Base-by-base conservation (phyloP, 2,113 vertebrate species). In the Salminus brasiliensis region DNA sequence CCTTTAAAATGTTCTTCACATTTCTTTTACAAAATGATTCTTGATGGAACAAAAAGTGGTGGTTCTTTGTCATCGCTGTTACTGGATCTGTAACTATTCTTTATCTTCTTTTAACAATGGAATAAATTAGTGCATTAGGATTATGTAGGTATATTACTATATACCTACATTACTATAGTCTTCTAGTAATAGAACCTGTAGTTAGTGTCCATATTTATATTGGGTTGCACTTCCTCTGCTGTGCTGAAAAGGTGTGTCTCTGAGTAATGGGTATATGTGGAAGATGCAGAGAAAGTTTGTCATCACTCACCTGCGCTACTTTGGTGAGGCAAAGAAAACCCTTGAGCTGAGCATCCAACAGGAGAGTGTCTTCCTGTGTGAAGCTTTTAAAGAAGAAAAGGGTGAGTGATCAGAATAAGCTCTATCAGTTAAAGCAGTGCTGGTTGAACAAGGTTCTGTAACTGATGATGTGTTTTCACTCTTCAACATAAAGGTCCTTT, bases 401-500 rank as follows among this genome's bases (percentile, higher is more conserved):
- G 95, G 97, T 91, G 79, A 45, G 39, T 34, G 21, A 13, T 25
- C 9, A 23, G 11, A 45, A 2, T 45, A 10, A 67, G 1, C 3
- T 65, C 39, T 43, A 18, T 18, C 45, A 49, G 13, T 49, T 2
- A 16, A 49, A 49, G 45, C 13, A 67, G 23, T n/a, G 23, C 3
- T 18, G 6, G 21, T 25, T 7, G 39, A 55, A 25, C 39, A 3
- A 72, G 10, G 23, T 18, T 11, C 43, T 27, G 0, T 8, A 59
- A 25, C 25, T 57, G 16, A 57, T 10, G 7, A 45, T 2, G 43
- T 2, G 3, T n/a, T n/a, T n/a, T n/a, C n/a, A n/a, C n/a, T n/a
- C n/a, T n/a, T n/a, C n/a, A n/a, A n/a, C 30, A 34, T 21, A n/a
- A 84, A 98, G 96, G 93, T 49, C 92, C 94, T 1, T 97, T 97